Base-by-base conservation (phyloP, 2,888 invertebrate species). In the Myopa testacea region DNA sequence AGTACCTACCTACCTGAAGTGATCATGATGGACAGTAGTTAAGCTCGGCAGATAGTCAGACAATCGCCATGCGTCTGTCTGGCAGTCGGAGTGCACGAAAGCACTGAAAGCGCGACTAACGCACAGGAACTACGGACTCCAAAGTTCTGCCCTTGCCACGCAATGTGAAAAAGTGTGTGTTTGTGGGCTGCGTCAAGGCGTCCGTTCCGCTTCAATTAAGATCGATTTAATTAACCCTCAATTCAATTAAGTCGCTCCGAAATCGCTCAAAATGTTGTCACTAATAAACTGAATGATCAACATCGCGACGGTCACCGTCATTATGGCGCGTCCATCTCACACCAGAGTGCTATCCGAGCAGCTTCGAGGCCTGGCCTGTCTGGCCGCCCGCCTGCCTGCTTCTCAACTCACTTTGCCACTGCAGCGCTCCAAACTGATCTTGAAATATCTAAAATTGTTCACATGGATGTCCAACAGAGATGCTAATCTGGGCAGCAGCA, bases 391-490 rank as follows among this genome's bases (percentile, higher is more conserved):
- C 55, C 16, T 45, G 7, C 62, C 73, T 26, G 10, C 38, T 74
- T 63, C 37, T 45, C 37, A 55, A 52, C 52, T 75, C 75, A n/a
- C 50, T 16, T 34, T 65, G 73, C 34, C 52, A 74, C 65, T 74
- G 38, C 37, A 52, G 26, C 70, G 14, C 55, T 5, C 52, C 34
- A 0, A 38, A 19, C 50, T 69, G 26, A 50, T 70, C 38, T 72
- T 52, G 63, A 74, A 50, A 74, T 74, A 63, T 74, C 67, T 67
- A 67, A 68, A 75, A 73, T 78, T 77, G 80, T 80, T 80, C 80
- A 76, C 78, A 80, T 77, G 76, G 77, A 74, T 78, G 73, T 80
- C 80, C 77, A 78, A 78, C 78, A 78, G 76, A 76, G 80, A 80
- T 80, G 80, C 78, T 78, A 78, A 80, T 80, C 80, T 78, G 68